Evolutionary conservation across 2,797 vertebrate species (phyloP), one percentile per base, ranked within the genome.

Genomic region (Coregonus sp.): DNA sequence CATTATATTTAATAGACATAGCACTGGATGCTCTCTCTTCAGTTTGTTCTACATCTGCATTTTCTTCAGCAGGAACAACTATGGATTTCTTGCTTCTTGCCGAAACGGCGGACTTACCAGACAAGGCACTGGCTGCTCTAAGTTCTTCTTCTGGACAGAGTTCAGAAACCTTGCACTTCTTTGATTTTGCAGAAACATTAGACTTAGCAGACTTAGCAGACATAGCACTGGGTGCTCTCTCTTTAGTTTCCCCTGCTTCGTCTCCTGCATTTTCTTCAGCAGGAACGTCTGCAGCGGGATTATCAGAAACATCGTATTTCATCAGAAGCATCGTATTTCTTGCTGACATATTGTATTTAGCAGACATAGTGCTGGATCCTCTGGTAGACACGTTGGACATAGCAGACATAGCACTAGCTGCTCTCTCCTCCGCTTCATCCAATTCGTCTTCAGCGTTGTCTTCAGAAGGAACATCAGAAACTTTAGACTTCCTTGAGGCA

Each of bases 321-420:
- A 40, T 40, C 37, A 7, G 6, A 6, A 1, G 7, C 37, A 7
- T 40, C 37, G 11, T 75, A 1, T 68, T 65, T 63, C 37, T 51
- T 20, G 29, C 18, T 25, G 76, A 81, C 3, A 15, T 81, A 79
- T 40, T 87, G 59, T 61, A 61, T 20, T 61, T 61, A 20, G n/a
- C 15, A 81, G 72, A 86, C 85, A 56, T 56, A n/a, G 54, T 2
- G 16, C 54, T 18, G 18, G 54, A 18, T 15, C 0, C 54, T 56
- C 54, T 84, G 29, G 20, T 54, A 35, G 80, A 86, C 33, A 70
- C 86, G 80, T 63, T 86, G 70, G 84, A 91, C 89, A 25, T 47
- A 47, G n/a, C 82, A 83, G 82, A 90, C 18, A n/a, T 72, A 74
- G 73, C 86, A 81, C 72, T 81, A 70, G 4, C 9, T 50, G 86